Base-by-base conservation (phyloP, 2,113 vertebrate species). In the Dipodomys merriami region DNA sequence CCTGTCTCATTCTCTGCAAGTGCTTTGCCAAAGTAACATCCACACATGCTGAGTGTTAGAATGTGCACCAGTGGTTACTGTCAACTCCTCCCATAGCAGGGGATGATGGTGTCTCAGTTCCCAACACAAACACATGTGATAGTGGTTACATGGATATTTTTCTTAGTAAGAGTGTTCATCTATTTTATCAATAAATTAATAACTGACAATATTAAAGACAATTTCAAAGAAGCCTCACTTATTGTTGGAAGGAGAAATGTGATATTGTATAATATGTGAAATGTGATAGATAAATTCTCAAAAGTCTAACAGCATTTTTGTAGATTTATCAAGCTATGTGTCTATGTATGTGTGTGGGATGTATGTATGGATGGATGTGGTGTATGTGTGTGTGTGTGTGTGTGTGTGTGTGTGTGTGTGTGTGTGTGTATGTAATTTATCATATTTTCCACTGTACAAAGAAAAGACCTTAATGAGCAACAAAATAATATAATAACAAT, bases 121-220 rank as follows among this genome's bases (percentile, higher is more conserved):
- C 60, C 60, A 19, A 60, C 57, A 15, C 57, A 60, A 86, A 3
- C 1, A 35, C 83, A 15, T 15, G 29, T 35, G 13, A 23, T 80
- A 1, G 35, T 4, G 71, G 16, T 81, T 82, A 67, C 33, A 13
- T 79, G 78, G 35, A 16, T 9, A 23, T 69, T 88, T 90, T 73
- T 29, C 57, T 53, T 46, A 88, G 78, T 68, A 90, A 11, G 2
- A 72, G 25, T n/a, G 18, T 30, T 2, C 25, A 49, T n/a, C 83
- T 49, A 30, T 71, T n/a, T 73, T 46, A 77, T n/a, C 39, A 83
- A 90, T 44, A 87, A 95, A 4, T 79, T 82, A 29, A 49, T 84
- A 78, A 13, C 60, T 71, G 15, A 46, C 89, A 67, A n/a, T 7
- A 53, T 27, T 67, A 33, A 73, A 72, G 78, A 44, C 27, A 30